These are phyloP conservation scores for Delichon dasypus DNA, from an alignment of 2,797 vertebrate species.

Conservation along the genomic window DNA sequence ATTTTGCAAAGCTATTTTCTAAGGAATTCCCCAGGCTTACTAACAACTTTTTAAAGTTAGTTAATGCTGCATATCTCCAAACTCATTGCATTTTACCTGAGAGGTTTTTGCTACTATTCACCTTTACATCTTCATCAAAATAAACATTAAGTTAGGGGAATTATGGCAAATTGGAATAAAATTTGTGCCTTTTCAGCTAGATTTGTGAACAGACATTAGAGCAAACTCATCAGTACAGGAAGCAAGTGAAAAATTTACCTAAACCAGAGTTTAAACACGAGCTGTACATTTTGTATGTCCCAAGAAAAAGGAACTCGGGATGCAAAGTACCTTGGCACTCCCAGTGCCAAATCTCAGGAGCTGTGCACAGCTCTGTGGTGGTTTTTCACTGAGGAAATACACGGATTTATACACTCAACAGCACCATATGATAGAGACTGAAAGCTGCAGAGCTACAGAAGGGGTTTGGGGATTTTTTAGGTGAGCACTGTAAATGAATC, in stretches of 20 bases:
- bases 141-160: background rate
- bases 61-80: background rate
- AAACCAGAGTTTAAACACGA: background rate
- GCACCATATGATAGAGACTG: background rate
- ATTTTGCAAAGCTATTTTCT: background rate
- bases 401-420: background rate
- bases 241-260: background rate
- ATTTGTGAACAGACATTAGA: background rate
- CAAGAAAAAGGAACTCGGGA: background rate
- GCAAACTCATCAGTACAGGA: background rate
- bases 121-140: background rate
- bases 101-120: background rate
- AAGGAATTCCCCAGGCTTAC: background rate
- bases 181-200: background rate
- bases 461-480: background rate
- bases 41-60: background rate
- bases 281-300: background rate
- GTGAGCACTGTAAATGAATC: accelerated
- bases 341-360: background rate
- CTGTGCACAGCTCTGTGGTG: background rate
- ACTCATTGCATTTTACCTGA: background rate
- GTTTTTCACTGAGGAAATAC: background rate
- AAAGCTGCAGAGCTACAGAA: background rate
- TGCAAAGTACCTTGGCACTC: background rate
- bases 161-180: background rate